Conservation (phyloP, 1,140 invertebrate genomes). For the Drosophila kikkawai region DNA sequence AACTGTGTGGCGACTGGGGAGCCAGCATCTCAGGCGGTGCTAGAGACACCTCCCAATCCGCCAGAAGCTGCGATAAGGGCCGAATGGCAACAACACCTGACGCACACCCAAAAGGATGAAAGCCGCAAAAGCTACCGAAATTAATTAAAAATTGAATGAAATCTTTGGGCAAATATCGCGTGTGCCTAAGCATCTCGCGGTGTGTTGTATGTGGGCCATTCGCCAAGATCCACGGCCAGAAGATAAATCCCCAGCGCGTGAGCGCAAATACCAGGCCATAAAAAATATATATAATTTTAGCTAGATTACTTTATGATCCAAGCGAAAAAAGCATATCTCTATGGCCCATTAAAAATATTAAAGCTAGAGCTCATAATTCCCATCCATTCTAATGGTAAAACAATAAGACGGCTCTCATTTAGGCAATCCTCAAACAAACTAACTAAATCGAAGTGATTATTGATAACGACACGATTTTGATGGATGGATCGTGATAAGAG, state of each 20-base stretch:
- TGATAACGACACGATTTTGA: constrained; percentile 56
- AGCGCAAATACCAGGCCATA: constrained; percentile 42
- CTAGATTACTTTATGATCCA: constrained; percentile 20
- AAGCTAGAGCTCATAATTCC: constrained; percentile 6
- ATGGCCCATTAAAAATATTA: constrained; percentile 17
- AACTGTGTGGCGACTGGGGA: constrained; percentile 62
- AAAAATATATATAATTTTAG: constrained; percentile 38
- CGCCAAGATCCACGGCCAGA: constrained; percentile 19
- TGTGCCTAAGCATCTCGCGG: constrained; percentile 43
- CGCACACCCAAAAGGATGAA: constrained; percentile 27
- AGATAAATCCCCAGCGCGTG: constrained; percentile 30
- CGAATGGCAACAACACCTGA: constrained; percentile 42
- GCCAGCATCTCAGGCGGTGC: constrained; percentile 42
- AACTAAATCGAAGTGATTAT: constrained; percentile 47
- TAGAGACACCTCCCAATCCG: constrained; percentile 39
- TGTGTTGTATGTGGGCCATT: constrained; percentile 26
- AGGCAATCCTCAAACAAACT: constrained; percentile 13
- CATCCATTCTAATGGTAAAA: neutral
- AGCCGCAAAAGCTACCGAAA: constrained; percentile 32
- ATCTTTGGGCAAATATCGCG: constrained; percentile 62
- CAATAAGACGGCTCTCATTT: neutral
- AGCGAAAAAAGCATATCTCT: constrained; percentile 13
- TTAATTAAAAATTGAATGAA: constrained; percentile 72
- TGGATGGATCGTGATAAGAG: constrained; percentile 53
- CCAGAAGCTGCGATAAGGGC: constrained; percentile 64